Conservation (phyloP, 2,113 vertebrate genomes). For the Chaenocephalus aceratus region DNA sequence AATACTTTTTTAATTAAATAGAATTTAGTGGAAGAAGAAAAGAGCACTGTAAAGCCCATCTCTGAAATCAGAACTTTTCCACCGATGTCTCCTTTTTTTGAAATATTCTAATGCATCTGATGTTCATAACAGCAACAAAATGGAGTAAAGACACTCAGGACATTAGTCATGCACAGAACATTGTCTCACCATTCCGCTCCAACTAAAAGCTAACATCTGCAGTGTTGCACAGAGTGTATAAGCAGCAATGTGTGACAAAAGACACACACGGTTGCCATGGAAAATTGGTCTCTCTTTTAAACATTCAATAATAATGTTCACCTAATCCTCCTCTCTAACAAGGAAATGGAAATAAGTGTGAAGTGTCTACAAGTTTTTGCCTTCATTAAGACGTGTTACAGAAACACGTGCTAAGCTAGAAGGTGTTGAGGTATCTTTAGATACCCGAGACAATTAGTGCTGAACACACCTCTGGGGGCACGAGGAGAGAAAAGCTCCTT, state of each 20-base stretch:
- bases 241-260: constrained; percentile 36
- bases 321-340: constrained; percentile 2
- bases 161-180: constrained; percentile 65
- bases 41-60: constrained; percentile 13
- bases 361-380: constrained; percentile 1
- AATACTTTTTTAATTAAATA: constrained; percentile 60
- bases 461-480: constrained; percentile 58
- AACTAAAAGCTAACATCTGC: constrained; percentile 64
- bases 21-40: constrained; percentile 47
- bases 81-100: constrained; percentile 44
- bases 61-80: constrained; percentile 52
- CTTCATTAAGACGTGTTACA: constrained; percentile 10
- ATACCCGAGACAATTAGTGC: constrained; percentile 73
- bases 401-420: constrained; percentile 1
- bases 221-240: constrained; percentile 27
- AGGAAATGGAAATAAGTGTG: not conserved
- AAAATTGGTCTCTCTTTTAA: constrained; percentile 38
- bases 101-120: constrained; percentile 41
- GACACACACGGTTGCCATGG: constrained; percentile 22
- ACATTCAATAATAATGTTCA: constrained; percentile 9
- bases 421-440: constrained; percentile 32
- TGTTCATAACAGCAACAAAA: constrained; percentile 28
- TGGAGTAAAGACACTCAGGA: constrained; percentile 34
- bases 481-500: constrained; percentile 46
- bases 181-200: constrained; percentile 47